Evolutionary conservation across 1,140 invertebrate genomes (phyloP), one percentile per base, ranked within the genome.

Genomic region (Atta cephalotes): DNA sequence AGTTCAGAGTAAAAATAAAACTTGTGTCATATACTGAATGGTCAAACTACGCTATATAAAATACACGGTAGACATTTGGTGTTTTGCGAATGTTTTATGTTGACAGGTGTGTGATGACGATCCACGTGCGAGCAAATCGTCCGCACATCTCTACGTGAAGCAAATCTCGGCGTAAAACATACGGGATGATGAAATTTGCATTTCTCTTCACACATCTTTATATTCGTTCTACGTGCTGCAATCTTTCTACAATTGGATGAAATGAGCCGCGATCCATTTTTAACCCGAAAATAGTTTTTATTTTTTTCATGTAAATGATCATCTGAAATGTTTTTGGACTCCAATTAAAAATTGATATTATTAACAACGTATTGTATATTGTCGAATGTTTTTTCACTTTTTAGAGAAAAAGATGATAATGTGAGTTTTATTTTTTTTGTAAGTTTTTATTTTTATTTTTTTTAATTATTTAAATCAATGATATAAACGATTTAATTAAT

Each of bases 101-200:
- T 79, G 62, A 80, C 62, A 53, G 62, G 3, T 68, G 78, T 14
- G 18, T 35, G 12, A 28, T 66, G 39, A 10, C 18, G 16, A 28
- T 65, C 6, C 45, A 79, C 28, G 45, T 35, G 12, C 14, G 45
- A 68, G 62, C 45, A 80, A 80, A 80, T 68, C 63, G 28, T 68
- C 21, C 56, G 71, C 51, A 16, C 51, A 49, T 76, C 18, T 18
- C 62, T 31, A 28, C 1, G 62, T 18, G 14, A 62, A 68, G 66
- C 78, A 39, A 68, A 58, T 58, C 3, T 6, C n/a, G 78, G 3
- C 12, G 45, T 53, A 35, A 7, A 65, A 65, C 25, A 16, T 49
- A 65, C 14, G 51, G 45, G 56, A 12, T 1, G n/a, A n/a, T 66
- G 28, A 80, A 14, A 68, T 80, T 53, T 80, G n/a, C 35, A 62